Base-by-base conservation (phyloP, 2,797 vertebrate genomes). In the Sebastes jordani region DNA sequence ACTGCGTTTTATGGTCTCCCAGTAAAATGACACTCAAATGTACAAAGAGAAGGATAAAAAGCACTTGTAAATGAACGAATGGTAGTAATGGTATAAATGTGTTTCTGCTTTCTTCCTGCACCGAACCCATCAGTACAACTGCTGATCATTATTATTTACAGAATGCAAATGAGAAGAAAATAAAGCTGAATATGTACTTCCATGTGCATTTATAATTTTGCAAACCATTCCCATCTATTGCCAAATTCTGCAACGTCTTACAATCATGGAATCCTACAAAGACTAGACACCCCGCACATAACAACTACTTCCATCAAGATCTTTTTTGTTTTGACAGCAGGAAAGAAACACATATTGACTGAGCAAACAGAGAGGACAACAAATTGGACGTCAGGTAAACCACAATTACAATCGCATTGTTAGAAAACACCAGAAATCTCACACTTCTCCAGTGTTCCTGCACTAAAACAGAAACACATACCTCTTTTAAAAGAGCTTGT, bases 1-100 rank as follows among this genome's bases (percentile, higher is more conserved):
- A 96, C 96, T 95, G 95, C 96, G 90, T 97, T 97, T 98, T 97
- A 97, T 94, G 95, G 95, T 92, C 94, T 90, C 91, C 91, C 90
- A 93, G 95, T 96, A 95, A 97, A 97, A 96, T 95, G 96, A 96
- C 95, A 95, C 95, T 89, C 86, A 82, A 82, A 88, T 71, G 82
- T 68, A 78, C 68, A 86, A 83, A 87, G 84, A 86, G 75, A 74
- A 82, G 72, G 76, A 80, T 80, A 80, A 78, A 79, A 22, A 78
- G 81, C 71, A 70, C 58, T 32, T 80, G 79, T 63, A 78, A 83
- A 80, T 69, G 46, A 54, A 46, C 13, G 8, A 46, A 73, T 71
- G 52, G 30, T 2, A 22, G 32, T n/a, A n/a, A n/a, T n/a, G n/a
- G n/a, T n/a, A n/a, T n/a, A n/a, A n/a, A n/a, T 75, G 42, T 29